Evolutionary conservation across 2,113 vertebrate genomes (phyloP).

Genomic region (Cinclus mexicanus): DNA sequence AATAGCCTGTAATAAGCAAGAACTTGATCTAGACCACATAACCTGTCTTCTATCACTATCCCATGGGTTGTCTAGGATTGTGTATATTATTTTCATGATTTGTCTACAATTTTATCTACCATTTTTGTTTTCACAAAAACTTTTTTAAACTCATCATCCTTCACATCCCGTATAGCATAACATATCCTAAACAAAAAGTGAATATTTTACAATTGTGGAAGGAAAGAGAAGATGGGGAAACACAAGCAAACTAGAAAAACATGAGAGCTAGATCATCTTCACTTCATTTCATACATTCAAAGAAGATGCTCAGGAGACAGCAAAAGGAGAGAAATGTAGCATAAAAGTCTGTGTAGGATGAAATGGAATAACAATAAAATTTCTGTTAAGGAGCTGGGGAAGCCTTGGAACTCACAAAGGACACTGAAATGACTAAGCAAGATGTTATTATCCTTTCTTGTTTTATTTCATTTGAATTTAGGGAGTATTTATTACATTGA

Average conservation of each 20-base stretch:
- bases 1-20: neutral
- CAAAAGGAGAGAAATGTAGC: neutral
- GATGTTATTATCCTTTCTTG: neutral
- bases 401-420: neutral
- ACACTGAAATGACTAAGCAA: neutral
- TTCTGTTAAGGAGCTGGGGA: neutral
- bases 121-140: neutral
- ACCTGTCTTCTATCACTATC: neutral
- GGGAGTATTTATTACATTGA: neutral
- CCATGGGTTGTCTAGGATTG: neutral
- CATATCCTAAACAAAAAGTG: neutral
- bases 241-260: neutral
- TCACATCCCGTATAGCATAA: neutral
- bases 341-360: neutral
- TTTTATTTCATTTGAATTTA: neutral
- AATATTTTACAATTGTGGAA: neutral
- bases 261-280: neutral
- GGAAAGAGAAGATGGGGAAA: neutral
- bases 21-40: neutral
- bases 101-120: neutral
- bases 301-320: neutral
- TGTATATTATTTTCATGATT: neutral
- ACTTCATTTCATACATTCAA: neutral
- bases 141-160: neutral
- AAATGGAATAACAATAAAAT: neutral